Conservation (phyloP, 2,888 invertebrate species). For the Auanema freiburgensis region DNA sequence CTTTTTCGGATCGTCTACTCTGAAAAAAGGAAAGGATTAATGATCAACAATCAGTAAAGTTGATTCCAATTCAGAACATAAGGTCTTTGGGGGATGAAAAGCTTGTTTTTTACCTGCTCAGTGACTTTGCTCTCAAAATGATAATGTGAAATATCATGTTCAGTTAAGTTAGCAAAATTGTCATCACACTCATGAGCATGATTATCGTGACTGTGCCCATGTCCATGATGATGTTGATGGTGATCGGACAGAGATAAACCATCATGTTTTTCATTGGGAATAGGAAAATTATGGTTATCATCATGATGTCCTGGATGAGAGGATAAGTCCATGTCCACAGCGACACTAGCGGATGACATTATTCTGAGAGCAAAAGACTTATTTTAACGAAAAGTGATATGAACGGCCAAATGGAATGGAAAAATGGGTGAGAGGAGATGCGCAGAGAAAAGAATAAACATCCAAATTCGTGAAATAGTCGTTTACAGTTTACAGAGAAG, state of each 20-base stretch:
- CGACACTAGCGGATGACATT: not conserved
- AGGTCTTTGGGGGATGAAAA: not conserved
- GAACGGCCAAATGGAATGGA: not conserved
- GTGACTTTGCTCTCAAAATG: not conserved
- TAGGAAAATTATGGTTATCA: too few species aligned
- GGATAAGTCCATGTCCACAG: not conserved
- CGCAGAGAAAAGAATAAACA: slow-evolving; percentile 1
- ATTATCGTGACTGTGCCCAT: slow-evolving; percentile 2
- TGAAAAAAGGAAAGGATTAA: slow-evolving; percentile 24
- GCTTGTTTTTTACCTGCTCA: slow-evolving; percentile 1
- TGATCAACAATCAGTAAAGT: not conserved
- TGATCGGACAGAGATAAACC: too few species aligned
- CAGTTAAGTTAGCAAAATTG: slow-evolving; percentile 19
- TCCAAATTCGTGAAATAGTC: not conserved
- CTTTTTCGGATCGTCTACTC: slow-evolving; percentile 48
- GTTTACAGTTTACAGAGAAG: slow-evolving; percentile 1
- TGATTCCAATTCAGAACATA: not conserved
- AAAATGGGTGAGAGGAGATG: not conserved
- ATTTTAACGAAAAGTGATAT: not conserved
- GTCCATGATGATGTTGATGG: slow-evolving; percentile 5
- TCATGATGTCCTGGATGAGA: not conserved
- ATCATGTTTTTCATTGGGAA: too few species aligned
- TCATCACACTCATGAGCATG: not conserved
- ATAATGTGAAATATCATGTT: not conserved
- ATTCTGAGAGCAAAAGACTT: not conserved